Evolutionary conservation across 2,113 vertebrate genomes (phyloP), one percentile per base, ranked within the genome.

Genomic region (Clinocottus analis): DNA sequence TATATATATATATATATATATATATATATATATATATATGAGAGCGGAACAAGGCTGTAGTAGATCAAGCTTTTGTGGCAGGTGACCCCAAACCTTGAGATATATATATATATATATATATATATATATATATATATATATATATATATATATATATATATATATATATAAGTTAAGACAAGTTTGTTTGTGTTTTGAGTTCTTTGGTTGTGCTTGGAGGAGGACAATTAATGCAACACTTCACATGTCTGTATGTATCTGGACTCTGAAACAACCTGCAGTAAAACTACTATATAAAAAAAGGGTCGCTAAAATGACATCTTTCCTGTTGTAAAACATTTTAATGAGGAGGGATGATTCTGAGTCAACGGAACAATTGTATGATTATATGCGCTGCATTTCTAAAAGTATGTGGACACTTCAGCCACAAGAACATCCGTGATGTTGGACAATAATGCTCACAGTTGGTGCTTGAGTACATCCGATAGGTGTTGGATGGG

Each of bases 371-470:
- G 11, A 9, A 39, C 23, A 19, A 39, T 25, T 51, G 6, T 16
- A 12, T 47, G 63, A 13, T 21, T 2, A 66, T 29, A 29, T 66
- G 25, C 63, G 19, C 25, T 17, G 10, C 16, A 21, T 43, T 41
- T 37, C 13, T 6, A 43, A 51, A 51, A 51, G 19, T 3, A 51
- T 51, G 16, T 45, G 43, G 11, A 45, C 16, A 14, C 43, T 43
- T 43, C 41, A 43, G 2, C 41, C 41, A 49, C 16, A 64, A 35
- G 64, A 68, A 45, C 14, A 33, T 81, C 39, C 61, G 17, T 53
- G 39, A 45, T 56, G 33, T 23, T 31, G 25, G 31, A 3, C 45
- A 33, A 43, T 67, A 23, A 56, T 12, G 31, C 23, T 23, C 49
- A 56, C 23, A 29, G 35, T 58, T 2, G 1, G 4, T 55, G 16